Evolutionary conservation across 2,113 vertebrate genomes (phyloP), one percentile per base, ranked within the genome.

Genomic region (Desmodus rotundus): DNA sequence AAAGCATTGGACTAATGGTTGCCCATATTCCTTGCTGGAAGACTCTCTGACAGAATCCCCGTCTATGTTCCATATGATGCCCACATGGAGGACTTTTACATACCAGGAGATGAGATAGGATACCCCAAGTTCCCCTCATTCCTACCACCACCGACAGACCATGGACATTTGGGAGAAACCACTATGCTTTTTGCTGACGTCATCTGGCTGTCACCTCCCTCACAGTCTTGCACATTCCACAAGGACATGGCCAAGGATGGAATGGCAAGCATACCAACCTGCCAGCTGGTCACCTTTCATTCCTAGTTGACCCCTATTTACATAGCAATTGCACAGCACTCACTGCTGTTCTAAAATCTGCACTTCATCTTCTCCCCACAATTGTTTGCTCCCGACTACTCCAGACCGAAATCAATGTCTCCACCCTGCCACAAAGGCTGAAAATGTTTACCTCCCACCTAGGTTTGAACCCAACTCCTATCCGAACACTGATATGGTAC

Each of bases 281-380:
- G 8, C 5, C 7, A 2, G 4, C 6, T n/a, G 22, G 16, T 36
- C 28, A 9, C 4, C 17, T 52, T 65, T 3, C 22, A 22, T 17
- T 83, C 3, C 3, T 33, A 16, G 13, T 15, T 14, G 5, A n/a
- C 4, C 17, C 3, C 10, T 24, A 5, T 54, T 72, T 7, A 38
- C 4, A 19, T 20, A 65, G n/a, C n/a, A n/a, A 45, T 0, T 31
- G 19, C 4, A n/a, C 1, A 43, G 1, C 7, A 54, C 6, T 31
- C 19, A 28, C 2, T 1, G 31, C 36, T 70, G 20, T 83, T 33
- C 26, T 41, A 52, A 77, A 56, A 50, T 81, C n/a, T 38, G 3
- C 2, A 24, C 77, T 95, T 12, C 81, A 14, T 52, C 36, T 45
- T 89, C 41, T 68, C 5, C 15, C 12, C n/a, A 72, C 38, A 76